Base-by-base conservation (phyloP, 1,140 invertebrate species). In the Aporrectodea caliginosa region DNA sequence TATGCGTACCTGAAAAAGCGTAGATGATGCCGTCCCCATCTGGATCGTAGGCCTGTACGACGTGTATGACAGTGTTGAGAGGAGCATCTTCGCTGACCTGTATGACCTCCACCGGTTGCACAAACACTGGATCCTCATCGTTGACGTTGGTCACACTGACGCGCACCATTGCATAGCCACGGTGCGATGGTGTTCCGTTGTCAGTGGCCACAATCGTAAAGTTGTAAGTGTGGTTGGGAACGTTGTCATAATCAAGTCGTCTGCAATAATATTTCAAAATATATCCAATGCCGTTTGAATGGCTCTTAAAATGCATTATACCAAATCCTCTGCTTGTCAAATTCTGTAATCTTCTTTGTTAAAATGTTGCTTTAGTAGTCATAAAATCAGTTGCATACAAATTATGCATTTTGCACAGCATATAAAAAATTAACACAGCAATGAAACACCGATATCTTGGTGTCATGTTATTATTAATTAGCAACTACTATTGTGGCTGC, bases 31-130 rank as follows among this genome's bases (percentile, higher is more conserved):
- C 83, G 82, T 88, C 86, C 0, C 85, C 95, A 88, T 98, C 97
- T 43, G 93, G 94, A 87, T 98, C 97, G 0, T 93, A 93, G 0
- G 96, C 96, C 27, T 93, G 93, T 0, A 98, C 93, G 0, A 97
- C 93, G 0, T 98, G 89, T 0, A 98, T 95, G 0, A 96, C 97
- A 0, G 94, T 95, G 0, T 95, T 95, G 16, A 96, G 88, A 0
- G 93, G 93, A 0, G 95, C 93, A 87, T 98, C 96, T 90, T 98
- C 96, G 58, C 92, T 94, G 2, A 94, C 93, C 27, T 94, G 92
- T 83, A 97, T 96, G 34, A 80, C 80, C 2, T 83, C 83, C 6
- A 82, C 79, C 82, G 95, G 95, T 0, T 94, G 94, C 0, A 94
- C 94, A 71, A 88, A 86, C 35, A 81, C 79, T 22, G 87, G 87